Evolutionary conservation across 2,113 vertebrate genomes (phyloP).

Genomic region (Picathartes gymnocephalus): DNA sequence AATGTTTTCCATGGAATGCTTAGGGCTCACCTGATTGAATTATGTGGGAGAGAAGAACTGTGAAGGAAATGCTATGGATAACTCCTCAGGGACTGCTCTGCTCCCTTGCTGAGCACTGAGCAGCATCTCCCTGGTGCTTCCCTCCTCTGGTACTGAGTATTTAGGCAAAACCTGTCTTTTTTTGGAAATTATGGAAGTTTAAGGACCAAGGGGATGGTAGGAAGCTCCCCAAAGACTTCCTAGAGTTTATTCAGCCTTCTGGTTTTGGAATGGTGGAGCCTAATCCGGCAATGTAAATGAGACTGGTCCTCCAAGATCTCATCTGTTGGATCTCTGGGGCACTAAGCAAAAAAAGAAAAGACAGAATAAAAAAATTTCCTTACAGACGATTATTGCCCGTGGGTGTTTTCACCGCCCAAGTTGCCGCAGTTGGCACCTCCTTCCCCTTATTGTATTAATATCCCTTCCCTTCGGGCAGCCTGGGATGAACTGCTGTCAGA

Average conservation of each 20-base stretch:
- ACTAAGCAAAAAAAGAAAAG: too few species aligned
- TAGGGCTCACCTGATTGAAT: rapidly evolving
- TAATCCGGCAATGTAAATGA: rapidly evolving
- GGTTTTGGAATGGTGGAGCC: background rate
- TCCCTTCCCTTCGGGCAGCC: rapidly evolving
- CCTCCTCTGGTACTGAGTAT: rapidly evolving
- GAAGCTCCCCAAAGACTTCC: background rate
- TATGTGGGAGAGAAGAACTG: rapidly evolving
- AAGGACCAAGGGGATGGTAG: too few species aligned
- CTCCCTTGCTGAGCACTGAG: background rate
- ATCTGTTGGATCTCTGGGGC: background rate
- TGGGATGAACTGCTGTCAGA: background rate
- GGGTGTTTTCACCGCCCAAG: rapidly evolving
- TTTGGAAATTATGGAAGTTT: rapidly evolving
- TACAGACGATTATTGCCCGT: rapidly evolving
- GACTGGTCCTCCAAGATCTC: rapidly evolving
- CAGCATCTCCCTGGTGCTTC: rapidly evolving
- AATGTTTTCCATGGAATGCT: background rate
- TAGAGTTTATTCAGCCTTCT: background rate
- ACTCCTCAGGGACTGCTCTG: background rate
- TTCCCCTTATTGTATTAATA: background rate
- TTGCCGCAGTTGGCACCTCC: background rate
- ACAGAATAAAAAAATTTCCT: background rate
- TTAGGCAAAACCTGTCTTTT: background rate
- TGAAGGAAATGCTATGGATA: background rate